Evolutionary conservation across 2,888 invertebrate genomes (phyloP).

Genomic region (Agrochola circellaris): DNA sequence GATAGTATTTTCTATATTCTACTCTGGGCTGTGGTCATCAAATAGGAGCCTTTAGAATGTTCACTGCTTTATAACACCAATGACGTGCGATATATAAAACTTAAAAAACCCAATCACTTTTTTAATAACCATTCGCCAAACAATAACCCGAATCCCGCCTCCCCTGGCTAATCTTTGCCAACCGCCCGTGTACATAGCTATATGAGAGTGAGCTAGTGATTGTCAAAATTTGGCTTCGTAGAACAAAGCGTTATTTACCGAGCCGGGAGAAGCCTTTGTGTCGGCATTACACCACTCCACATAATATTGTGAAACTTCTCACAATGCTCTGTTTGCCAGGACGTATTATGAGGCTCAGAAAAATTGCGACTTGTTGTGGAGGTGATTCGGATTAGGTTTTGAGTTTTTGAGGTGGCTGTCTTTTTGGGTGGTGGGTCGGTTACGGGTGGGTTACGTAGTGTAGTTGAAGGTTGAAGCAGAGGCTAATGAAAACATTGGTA

Average conservation of each 20-base stretch:
- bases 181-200: constrained; percentile 79
- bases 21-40: too few species aligned
- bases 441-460: background rate
- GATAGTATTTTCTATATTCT: too few species aligned
- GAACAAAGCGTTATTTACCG: constrained; percentile 91
- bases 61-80: background rate
- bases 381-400: constrained; percentile 78
- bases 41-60: too few species aligned
- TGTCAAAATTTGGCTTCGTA: constrained; percentile 91
- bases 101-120: background rate
- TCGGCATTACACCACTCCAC: constrained; percentile 90
- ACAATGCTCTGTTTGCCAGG: constrained; percentile 87
- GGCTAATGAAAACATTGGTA: background rate
- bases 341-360: constrained; percentile 82
- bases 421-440: background rate
- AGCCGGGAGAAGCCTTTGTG: constrained; percentile 88
- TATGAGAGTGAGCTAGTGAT: constrained; percentile 89
- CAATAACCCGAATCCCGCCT: background rate
- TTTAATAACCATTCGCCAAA: background rate
- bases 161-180: constrained; percentile 76
- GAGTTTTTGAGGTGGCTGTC: constrained; percentile 32
- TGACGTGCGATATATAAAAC: too few species aligned
- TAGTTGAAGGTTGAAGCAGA: background rate
- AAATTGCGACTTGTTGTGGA: constrained; percentile 78
- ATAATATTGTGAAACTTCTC: constrained; percentile 90